These are phyloP conservation scores for Circaetus gallicus DNA, from an alignment of 2,113 vertebrate species.

Conservation along the genomic window DNA sequence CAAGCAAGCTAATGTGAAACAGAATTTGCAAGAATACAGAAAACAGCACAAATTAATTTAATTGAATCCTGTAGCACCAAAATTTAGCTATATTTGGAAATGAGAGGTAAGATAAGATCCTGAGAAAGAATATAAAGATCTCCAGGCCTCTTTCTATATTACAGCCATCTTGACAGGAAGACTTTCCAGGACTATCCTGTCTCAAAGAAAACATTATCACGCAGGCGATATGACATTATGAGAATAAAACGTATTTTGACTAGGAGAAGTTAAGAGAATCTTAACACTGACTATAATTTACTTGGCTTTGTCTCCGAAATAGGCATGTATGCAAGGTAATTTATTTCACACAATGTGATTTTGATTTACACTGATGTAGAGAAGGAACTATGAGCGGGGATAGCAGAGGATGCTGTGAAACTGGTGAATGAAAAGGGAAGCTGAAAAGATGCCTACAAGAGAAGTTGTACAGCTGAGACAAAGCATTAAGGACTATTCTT, in stretches of 20 bases:
- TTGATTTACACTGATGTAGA: too few species aligned
- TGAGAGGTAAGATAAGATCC: not conserved
- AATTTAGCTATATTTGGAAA: not conserved
- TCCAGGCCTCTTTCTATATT: not conserved
- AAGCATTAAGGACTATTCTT: not conserved
- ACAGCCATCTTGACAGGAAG: not conserved
- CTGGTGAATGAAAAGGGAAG: too few species aligned
- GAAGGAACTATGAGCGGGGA: too few species aligned
- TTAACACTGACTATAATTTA: not conserved
- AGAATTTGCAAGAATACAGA: slow-evolving; percentile 20
- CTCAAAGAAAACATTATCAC: not conserved
- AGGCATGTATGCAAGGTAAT: not conserved
- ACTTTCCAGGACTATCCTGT: not conserved
- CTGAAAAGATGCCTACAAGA: too few species aligned
- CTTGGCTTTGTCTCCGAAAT: not conserved
- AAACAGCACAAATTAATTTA: not conserved
- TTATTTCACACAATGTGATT: not conserved
- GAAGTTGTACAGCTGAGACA: not conserved
- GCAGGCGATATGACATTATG: not conserved
- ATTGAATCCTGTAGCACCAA: not conserved
- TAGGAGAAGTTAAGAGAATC: not conserved
- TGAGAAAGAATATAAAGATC: not conserved
- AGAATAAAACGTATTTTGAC: not conserved
- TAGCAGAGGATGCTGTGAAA: too few species aligned
- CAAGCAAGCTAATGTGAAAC: slow-evolving; percentile 35